Evolutionary conservation across 2,797 vertebrate genomes (phyloP).

Genomic region (Sandelia bainsii): DNA sequence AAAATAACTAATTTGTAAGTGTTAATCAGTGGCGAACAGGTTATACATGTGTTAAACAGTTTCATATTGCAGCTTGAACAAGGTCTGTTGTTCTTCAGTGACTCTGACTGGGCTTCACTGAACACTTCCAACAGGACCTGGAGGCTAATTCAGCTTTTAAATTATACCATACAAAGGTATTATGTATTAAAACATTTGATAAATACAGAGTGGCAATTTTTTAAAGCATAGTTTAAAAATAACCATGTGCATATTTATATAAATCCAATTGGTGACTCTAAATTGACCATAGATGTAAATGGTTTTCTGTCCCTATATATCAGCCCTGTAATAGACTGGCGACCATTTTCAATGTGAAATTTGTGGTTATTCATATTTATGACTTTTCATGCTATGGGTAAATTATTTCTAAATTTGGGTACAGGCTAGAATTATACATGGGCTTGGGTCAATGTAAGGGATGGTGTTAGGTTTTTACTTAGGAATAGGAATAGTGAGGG

Average conservation of each 20-base stretch:
- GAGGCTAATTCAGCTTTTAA: not conserved
- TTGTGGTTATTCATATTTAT: not conserved
- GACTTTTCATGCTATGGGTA: not conserved
- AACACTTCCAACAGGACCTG: not conserved
- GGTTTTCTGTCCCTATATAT: too few species aligned
- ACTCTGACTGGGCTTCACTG: not conserved
- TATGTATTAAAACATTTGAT: not conserved
- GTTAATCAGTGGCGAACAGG: constrained; percentile 30
- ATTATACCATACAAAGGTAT: not conserved
- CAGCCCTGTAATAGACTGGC: too few species aligned
- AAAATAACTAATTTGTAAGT: constrained; percentile 25
- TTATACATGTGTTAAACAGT: not conserved
- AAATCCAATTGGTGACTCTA: too few species aligned
- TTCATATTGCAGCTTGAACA: constrained; percentile 1
- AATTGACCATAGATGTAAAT: too few species aligned
- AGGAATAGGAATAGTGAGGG: not conserved
- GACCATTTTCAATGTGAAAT: not conserved
- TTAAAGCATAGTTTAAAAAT: too few species aligned
- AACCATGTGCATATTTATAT: too few species aligned
- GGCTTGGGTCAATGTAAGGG: too few species aligned
- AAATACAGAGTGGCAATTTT: not conserved
- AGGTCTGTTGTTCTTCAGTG: not conserved
- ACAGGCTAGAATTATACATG: too few species aligned
- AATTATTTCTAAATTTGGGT: not conserved
- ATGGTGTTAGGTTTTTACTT: too few species aligned